These are phyloP conservation scores for Oryzias curvinotus DNA, from an alignment of 2,113 vertebrate genomes.

Conservation along the genomic window DNA sequence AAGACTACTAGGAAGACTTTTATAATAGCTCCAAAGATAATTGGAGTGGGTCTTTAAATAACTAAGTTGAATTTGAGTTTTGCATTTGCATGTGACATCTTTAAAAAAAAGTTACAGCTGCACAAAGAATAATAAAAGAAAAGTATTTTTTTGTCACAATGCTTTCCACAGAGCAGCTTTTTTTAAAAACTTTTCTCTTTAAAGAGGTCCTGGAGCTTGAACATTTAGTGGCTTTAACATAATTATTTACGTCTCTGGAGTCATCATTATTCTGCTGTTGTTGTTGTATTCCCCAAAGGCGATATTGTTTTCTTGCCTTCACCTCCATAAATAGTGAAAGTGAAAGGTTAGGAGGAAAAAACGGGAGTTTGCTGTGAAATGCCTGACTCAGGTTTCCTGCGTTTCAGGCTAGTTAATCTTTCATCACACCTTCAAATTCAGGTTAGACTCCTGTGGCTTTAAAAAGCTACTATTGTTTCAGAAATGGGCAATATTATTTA, in stretches of 20 bases:
- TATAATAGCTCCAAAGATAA: no score
- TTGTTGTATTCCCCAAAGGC: neutral
- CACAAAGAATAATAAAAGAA: no score
- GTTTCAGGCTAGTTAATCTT: neutral
- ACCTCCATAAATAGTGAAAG: neutral
- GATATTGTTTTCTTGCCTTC: neutral
- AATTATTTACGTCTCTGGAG: neutral
- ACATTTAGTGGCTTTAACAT: no score
- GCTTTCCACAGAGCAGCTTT: no score
- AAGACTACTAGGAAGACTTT: no score
- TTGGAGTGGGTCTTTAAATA: no score
- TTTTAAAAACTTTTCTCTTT: no score
- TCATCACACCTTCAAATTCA: no score
- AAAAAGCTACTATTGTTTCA: neutral
- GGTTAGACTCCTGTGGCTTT: neutral
- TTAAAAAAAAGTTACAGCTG: conserved; percentile 3
- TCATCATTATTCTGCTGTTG: neutral
- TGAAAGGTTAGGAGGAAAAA: neutral
- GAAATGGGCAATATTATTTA: neutral
- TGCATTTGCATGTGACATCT: conserved; percentile 11
- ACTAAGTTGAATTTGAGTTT: conserved; percentile 2
- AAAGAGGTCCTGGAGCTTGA: no score
- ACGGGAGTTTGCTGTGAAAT: neutral
- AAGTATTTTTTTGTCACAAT: no score
- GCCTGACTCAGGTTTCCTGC: neutral